A percentile compares a stretch with the other conserved stretches of the same genome.
Evolutionary conservation across 2,113 vertebrate genomes (phyloP).

Genomic region (Phycodurus eques): DNA sequence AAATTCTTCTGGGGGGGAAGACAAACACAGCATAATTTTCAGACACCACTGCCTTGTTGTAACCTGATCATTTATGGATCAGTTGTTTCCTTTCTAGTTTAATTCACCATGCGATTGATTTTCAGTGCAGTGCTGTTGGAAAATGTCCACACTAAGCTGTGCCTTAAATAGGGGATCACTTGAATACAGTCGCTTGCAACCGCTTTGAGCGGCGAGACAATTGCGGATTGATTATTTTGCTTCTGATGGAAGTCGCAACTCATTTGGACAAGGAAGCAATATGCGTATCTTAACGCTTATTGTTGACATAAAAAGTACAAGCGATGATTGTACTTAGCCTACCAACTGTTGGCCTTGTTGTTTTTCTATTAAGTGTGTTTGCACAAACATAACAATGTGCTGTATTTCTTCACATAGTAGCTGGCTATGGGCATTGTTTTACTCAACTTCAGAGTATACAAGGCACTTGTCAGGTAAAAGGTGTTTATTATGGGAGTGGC

Average conservation of each 20-base stretch:
- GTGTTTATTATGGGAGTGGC: too few relatives aligned
- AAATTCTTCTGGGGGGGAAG: slow-evolving; percentile 47
- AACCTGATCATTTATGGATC: slow-evolving; percentile 84
- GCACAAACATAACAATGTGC: background rate
- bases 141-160: slow-evolving; percentile 68
- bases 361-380: background rate
- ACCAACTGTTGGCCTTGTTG: slow-evolving; percentile 36
- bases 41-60: slow-evolving; percentile 67
- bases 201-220: slow-evolving; percentile 73
- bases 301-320: slow-evolving; percentile 67
- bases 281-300: slow-evolving; percentile 81
- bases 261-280: slow-evolving; percentile 69
- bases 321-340: slow-evolving; percentile 72
- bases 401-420: background rate
- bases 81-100: slow-evolving; percentile 82
- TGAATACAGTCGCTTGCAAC: slow-evolving; percentile 72
- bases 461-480: too few relatives aligned
- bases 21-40: slow-evolving; percentile 72
- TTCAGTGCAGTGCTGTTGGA: slow-evolving; percentile 74
- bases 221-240: slow-evolving; percentile 79
- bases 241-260: slow-evolving; percentile 71
- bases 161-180: slow-evolving; percentile 75
- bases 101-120: slow-evolving; percentile 85
- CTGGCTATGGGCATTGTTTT: background rate
- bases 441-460: too few relatives aligned